phyloP scores from a whole-genome alignment of 2,888 invertebrate species.

The Hyppa rectilinea region DNA sequence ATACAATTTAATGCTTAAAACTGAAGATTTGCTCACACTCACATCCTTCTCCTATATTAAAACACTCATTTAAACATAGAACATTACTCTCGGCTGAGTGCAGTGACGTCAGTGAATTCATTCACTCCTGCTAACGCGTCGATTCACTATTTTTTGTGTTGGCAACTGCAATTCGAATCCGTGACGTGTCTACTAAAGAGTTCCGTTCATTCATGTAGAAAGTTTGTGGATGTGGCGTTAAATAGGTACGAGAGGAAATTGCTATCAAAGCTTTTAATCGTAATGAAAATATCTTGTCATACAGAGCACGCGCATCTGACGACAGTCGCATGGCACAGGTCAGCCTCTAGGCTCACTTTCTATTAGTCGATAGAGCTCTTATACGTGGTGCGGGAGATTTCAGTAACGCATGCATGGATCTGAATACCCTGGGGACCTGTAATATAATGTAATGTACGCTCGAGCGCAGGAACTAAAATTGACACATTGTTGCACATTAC shows the following conservation, averaged over 20 bases:
- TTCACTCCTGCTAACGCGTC: slow-evolving; percentile 50
- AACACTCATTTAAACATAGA: slow-evolving; percentile 21
- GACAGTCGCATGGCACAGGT: no score
- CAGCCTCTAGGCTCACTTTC: no score
- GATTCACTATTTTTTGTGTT: slow-evolving; percentile 61
- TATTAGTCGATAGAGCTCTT: no score
- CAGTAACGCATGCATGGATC: no score
- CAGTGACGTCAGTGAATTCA: slow-evolving; percentile 46
- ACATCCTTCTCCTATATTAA: not conserved
- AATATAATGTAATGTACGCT: no score
- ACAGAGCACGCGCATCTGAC: no score
- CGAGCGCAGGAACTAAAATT: no score
- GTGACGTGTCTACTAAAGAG: slow-evolving; percentile 63
- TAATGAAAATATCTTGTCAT: not conserved
- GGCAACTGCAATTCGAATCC: slow-evolving; percentile 63
- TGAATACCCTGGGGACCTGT: no score
- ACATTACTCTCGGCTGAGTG: slow-evolving; percentile 19
- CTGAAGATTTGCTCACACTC: not conserved
- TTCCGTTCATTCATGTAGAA: slow-evolving; percentile 37
- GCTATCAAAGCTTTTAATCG: not conserved
- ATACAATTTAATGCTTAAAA: not conserved
- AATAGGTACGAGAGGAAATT: not conserved
- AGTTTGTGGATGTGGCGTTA: slow-evolving; percentile 32
- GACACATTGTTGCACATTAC: no score
- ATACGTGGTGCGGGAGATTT: no score